Base-by-base conservation (phyloP, 2,888 invertebrate genomes). In the Cheilosia grossa region DNA sequence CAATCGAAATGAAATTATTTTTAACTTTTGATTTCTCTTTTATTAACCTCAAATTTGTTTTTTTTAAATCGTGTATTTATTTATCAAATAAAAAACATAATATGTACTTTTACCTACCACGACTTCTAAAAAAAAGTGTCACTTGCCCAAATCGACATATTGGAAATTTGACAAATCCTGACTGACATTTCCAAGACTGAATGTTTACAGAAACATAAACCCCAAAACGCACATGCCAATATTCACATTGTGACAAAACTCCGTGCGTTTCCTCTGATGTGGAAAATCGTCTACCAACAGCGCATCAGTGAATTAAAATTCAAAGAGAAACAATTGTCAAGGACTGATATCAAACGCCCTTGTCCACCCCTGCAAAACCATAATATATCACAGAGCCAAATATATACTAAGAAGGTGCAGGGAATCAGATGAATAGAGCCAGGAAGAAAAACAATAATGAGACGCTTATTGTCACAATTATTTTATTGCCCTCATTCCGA, bases 391-490 rank as follows among this genome's bases (percentile, higher is more conserved):
- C 13, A 47, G 77, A 61, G 73, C 30, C 44, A 40, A 49, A 82
- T 73, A 73, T 30, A 67, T 72, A 80, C 70, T 59, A 66, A 63
- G 33, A 81, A 81, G 81, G 85, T 77, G 70, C 70, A 72, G 59
- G 49, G 72, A 81, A 77, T 83, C 74, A 66, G 17, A 66, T 75
- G 70, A 80, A 83, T 69, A 42, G 58, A 59, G 37, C 21, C 44
- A 81, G 59, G 27, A 81, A 81, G 54, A 72, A 81, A 85, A 77
- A 85, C 80, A 90, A 91, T 92, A 92, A 92, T 92, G 91, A 91
- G 91, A 90, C 89, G 91, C 91, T 92, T 92, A 92, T 92, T 91
- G 92, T 91, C 90, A 89, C 91, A 92, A 92, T 92, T 92, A 92
- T 91, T 92, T 92, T 90, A 87, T 88, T 88, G 88, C 88, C 86